Percentiles rank a stretch among this genome's conserved stretches.
phyloP scores from a whole-genome alignment of 2,113 vertebrate species.

The Leptobrachium leishanense region DNA sequence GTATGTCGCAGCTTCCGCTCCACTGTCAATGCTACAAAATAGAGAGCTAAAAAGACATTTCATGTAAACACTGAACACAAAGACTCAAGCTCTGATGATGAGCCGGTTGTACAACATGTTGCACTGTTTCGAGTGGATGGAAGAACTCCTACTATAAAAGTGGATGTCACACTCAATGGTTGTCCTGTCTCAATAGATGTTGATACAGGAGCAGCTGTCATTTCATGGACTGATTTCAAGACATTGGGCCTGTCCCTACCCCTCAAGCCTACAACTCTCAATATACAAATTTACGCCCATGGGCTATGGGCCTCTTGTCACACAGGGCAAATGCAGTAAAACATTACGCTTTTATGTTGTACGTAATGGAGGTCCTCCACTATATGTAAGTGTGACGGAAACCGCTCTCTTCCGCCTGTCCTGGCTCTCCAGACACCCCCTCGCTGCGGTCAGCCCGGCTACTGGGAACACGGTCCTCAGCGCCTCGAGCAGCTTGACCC shows the following conservation, averaged over 20 bases:
- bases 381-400: not conserved
- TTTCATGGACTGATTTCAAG: slow-evolving; percentile 2
- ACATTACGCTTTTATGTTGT: not conserved
- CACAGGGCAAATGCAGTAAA: not conserved
- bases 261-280: not conserved
- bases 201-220: slow-evolving; percentile 1
- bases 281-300: not conserved
- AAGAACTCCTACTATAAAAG: not conserved
- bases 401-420: too few relatives aligned
- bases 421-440: too few relatives aligned
- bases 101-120: not conserved
- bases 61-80: too few relatives aligned
- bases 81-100: not conserved
- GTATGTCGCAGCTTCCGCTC: too few relatives aligned
- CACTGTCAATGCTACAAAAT: not conserved
- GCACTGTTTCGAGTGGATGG: not conserved
- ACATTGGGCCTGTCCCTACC: not conserved
- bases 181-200: not conserved
- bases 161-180: not conserved
- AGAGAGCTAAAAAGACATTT: too few relatives aligned
- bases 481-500: too few relatives aligned
- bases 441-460: too few relatives aligned
- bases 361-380: not conserved
- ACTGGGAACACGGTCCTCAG: too few relatives aligned
- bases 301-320: not conserved